phyloP scores from a whole-genome alignment of 2,113 vertebrate genomes.

The Trinectes maculatus region DNA sequence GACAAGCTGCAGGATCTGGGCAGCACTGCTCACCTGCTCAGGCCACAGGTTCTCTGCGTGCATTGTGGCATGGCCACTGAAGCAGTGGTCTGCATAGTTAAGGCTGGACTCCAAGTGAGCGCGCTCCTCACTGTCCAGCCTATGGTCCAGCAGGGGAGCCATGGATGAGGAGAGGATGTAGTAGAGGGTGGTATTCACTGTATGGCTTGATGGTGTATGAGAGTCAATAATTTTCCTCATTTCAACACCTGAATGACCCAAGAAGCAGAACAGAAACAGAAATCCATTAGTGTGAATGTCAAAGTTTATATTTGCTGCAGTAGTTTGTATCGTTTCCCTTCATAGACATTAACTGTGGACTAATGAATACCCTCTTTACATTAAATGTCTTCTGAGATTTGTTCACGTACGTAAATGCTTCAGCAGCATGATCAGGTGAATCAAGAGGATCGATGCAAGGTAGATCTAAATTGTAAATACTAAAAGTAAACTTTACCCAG shows the following conservation, averaged over 20 bases:
- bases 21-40: conserved; percentile 77
- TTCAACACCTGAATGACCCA: conserved; percentile 86
- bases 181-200: conserved; percentile 95
- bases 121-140: conserved; percentile 81
- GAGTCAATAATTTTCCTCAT: conserved; percentile 93
- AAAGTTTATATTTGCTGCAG: no score
- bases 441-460: no score
- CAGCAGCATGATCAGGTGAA: no score
- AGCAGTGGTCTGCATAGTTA: conserved; percentile 97
- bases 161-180: conserved; percentile 88
- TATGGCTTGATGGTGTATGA: conserved; percentile 90
- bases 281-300: not conserved
- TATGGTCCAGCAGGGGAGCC: conserved; percentile 87
- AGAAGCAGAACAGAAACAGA: conserved; percentile 5
- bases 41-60: conserved; percentile 97
- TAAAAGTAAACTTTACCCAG: no score
- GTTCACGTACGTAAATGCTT: no score
- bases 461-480: no score
- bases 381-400: no score
- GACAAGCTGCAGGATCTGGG: conserved; percentile 91
- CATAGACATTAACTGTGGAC: no score
- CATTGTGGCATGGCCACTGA: conserved; percentile 97
- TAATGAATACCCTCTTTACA: no score
- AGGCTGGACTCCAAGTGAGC: conserved; percentile 88
- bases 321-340: no score